These are phyloP conservation scores for Drosophila sturtevanti DNA, from an alignment of 1,140 invertebrate genomes.

Conservation along the genomic window DNA sequence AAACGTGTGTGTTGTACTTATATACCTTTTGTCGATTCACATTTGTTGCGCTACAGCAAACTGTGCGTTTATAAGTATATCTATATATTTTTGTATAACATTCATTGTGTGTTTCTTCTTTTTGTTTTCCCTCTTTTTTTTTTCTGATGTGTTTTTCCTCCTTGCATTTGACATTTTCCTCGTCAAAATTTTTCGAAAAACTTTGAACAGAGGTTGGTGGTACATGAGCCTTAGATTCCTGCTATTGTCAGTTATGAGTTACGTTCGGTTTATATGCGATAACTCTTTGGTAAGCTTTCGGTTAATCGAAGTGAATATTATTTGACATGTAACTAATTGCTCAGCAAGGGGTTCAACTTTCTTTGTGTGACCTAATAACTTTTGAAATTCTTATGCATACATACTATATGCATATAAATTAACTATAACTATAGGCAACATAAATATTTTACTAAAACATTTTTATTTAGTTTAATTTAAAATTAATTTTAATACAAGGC, in stretches of 20 bases:
- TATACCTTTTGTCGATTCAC: constrained; percentile 55
- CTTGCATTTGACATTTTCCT: constrained; percentile 11
- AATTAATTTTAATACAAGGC: no score
- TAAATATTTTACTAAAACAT: no score
- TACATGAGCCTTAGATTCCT: not conserved
- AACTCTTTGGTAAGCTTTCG: not conserved
- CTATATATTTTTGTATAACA: no score
- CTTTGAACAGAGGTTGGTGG: not conserved
- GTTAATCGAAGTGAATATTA: not conserved
- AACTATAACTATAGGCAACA: no score
- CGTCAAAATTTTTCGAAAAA: constrained; percentile 6
- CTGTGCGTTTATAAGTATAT: constrained; percentile 15
- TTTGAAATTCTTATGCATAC: no score
- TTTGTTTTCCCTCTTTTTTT: constrained; percentile 57
- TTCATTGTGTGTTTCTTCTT: constrained; percentile 27
- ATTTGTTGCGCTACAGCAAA: constrained; percentile 67
- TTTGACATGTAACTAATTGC: not conserved
- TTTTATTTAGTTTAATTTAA: no score
- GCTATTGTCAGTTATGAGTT: constrained; percentile 2
- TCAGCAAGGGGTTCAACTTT: not conserved
- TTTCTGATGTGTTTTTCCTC: not conserved
- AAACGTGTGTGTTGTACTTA: not conserved
- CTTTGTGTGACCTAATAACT: not conserved
- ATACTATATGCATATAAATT: no score
- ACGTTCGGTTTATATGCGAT: not conserved